Evolutionary conservation across 2,888 invertebrate species (phyloP).

Genomic region (Tricholauxania praeusta): DNA sequence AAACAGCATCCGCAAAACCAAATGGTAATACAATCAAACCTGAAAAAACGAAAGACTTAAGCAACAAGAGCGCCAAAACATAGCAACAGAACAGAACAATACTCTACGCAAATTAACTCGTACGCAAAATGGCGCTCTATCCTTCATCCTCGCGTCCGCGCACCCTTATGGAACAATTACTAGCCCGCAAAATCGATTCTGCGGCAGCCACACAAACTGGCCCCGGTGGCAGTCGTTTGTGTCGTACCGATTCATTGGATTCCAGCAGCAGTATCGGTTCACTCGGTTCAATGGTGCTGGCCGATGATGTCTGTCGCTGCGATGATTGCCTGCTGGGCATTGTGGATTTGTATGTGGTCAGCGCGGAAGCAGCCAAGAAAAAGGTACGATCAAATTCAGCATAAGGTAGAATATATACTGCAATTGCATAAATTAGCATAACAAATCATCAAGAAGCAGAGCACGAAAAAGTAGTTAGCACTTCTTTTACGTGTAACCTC

Average conservation of each 20-base stretch:
- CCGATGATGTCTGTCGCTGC: conserved; percentile 82
- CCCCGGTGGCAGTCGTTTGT: conserved; percentile 69
- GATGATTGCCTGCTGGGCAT: conserved; percentile 88
- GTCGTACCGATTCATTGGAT: conserved; percentile 83
- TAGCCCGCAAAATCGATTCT: conserved; percentile 86
- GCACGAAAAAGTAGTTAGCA: too few species aligned
- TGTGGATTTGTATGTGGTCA: conserved; percentile 78
- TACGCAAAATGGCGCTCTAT: conserved; percentile 61
- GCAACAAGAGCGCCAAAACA: too few species aligned
- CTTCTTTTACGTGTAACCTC: conserved; percentile 4
- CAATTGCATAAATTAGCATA: conserved; percentile 26
- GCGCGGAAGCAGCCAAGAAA: conserved; percentile 71
- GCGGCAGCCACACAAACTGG: conserved; percentile 68
- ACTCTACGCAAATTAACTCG: too few species aligned
- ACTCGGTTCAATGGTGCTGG: conserved; percentile 72
- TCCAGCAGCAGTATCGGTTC: conserved; percentile 81
- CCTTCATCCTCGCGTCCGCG: conserved; percentile 76
- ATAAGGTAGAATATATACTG: background rate
- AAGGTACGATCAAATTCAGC: conserved; percentile 71
- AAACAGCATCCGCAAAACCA: background rate
- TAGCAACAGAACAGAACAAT: too few species aligned
- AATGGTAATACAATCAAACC: conserved; percentile 11
- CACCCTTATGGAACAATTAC: conserved; percentile 83
- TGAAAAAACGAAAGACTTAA: conserved; percentile 4
- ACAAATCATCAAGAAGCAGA: too few species aligned